Evolutionary conservation across 64 coral and sea anemone genomes (phyloP).

Genomic region (Stichodactyla helianthus): DNA sequence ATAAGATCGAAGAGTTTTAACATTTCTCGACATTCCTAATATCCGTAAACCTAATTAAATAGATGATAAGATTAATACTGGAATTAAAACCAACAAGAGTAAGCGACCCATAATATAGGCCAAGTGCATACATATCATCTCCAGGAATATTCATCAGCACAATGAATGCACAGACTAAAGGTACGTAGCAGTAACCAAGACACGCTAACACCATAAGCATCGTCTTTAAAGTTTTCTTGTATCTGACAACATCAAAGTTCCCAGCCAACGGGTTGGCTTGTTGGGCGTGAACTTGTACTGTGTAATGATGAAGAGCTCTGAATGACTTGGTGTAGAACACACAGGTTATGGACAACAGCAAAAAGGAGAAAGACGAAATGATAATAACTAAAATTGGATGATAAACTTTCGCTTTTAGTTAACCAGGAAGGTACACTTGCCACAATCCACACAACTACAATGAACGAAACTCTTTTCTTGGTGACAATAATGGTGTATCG

Average conservation of each 20-base stretch:
- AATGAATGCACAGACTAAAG: background rate
- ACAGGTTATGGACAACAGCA: background rate
- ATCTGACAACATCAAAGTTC: no score
- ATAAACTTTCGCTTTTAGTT: background rate
- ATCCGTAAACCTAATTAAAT: background rate
- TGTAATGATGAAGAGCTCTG: slow-evolving; percentile 10
- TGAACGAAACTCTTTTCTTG: background rate
- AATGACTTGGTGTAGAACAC: slow-evolving; percentile 3
- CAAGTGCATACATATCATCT: no score
- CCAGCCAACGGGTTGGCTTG: no score
- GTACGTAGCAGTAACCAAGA: background rate
- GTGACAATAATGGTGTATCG: background rate
- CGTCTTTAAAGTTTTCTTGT: background rate
- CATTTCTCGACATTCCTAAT: background rate
- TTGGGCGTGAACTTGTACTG: background rate
- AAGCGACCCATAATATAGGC: background rate
- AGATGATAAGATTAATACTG: background rate
- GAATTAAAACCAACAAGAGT: background rate
- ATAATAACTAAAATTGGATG: no score
- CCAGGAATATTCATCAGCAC: background rate
- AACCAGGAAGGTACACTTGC: background rate
- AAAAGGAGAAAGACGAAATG: no score
- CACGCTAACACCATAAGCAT: background rate
- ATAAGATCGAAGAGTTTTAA: no score
- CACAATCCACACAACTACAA: background rate